phyloP scores from a whole-genome alignment of 2,113 vertebrate genomes.

The Ranitomeya variabilis region DNA sequence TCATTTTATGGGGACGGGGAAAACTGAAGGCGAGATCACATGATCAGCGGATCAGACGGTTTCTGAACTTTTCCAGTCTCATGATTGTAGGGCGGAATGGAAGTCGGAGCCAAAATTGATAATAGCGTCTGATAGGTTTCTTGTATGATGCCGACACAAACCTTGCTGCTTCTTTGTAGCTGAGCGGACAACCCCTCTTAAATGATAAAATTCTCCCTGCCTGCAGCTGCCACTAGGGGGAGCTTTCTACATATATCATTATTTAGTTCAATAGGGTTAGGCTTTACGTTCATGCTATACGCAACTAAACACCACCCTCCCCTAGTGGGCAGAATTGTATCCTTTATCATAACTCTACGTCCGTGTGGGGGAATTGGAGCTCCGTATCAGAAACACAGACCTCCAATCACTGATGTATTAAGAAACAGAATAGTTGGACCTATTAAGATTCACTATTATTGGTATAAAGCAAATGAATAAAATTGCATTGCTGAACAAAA shows the following conservation, averaged over 20 bases:
- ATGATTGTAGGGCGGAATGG: too few relatives aligned
- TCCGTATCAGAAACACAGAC: not conserved
- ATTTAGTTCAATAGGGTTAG: not conserved
- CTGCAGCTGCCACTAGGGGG: not conserved
- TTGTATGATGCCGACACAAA: too few relatives aligned
- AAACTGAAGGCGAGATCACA: too few relatives aligned
- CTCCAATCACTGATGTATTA: too few relatives aligned
- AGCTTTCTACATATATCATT: not conserved
- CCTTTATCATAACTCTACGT: not conserved
- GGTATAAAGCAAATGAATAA: not conserved
- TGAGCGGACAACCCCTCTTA: not conserved
- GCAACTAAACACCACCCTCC: not conserved
- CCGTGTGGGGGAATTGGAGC: not conserved
- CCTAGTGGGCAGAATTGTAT: not conserved
- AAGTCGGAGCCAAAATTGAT: too few relatives aligned
- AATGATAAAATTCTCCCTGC: not conserved
- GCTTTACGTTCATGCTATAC: not conserved
- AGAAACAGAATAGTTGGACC: too few relatives aligned
- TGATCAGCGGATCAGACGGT: too few relatives aligned
- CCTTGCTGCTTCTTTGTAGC: too few relatives aligned
- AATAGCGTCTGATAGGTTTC: too few relatives aligned
- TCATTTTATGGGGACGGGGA: too few relatives aligned
- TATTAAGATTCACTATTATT: not conserved
- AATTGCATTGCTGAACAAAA: not conserved
- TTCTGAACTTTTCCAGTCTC: too few relatives aligned